A percentile compares a stretch with the other conserved stretches of the same genome.
These are phyloP conservation scores for Reinhardtius hippoglossoides DNA, from an alignment of 2,113 vertebrate species.

Conservation along the genomic window DNA sequence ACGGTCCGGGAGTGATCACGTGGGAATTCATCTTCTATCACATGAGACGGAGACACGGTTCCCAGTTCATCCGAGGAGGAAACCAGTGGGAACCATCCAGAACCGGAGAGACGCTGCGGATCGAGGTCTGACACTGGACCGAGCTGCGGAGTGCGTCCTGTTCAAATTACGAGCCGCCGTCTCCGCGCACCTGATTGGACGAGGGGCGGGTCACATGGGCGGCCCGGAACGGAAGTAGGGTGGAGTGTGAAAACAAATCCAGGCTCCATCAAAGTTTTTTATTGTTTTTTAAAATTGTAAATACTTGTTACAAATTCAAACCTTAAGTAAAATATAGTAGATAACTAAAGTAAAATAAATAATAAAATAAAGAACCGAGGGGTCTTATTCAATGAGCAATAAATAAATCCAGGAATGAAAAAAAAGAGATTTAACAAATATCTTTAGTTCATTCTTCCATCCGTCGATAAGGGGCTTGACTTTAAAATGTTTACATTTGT, in stretches of 20 bases:
- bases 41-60: neutral
- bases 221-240: neutral
- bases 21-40: slow-evolving; percentile 61
- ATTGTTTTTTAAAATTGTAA: neutral
- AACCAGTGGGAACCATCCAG: slow-evolving; percentile 3
- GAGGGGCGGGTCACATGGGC: slow-evolving; percentile 57
- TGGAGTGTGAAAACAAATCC: slow-evolving; percentile 12
- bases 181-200: slow-evolving; percentile 72
- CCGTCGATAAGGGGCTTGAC: too few relatives aligned
- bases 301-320: neutral
- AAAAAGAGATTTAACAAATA: too few relatives aligned
- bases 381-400: too few relatives aligned
- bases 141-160: slow-evolving; percentile 18
- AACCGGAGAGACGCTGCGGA: neutral
- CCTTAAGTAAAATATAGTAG: too few relatives aligned
- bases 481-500: too few relatives aligned
- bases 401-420: too few relatives aligned
- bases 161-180: slow-evolving; percentile 79
- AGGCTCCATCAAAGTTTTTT: neutral
- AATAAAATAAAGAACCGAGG: too few relatives aligned
- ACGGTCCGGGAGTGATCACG: slow-evolving; percentile 72
- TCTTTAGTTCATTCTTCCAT: too few relatives aligned
- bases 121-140: neutral
- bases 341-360: too few relatives aligned
- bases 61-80: neutral